These are phyloP conservation scores for Drosophila dunni DNA, from an alignment of 1,140 invertebrate genomes.

Conservation along the genomic window DNA sequence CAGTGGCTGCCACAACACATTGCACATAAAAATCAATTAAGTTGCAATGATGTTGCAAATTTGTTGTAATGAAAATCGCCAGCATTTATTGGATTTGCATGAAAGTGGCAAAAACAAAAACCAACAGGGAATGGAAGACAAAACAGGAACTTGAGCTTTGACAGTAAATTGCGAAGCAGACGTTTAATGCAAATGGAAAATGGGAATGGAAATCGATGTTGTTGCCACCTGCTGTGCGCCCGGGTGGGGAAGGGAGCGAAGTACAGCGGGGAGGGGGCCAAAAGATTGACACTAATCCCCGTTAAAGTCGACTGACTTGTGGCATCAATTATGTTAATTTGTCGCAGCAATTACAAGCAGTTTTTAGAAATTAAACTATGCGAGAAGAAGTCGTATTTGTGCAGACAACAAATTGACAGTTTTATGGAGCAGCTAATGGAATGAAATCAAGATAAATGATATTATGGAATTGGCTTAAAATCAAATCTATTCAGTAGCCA, in stretches of 20 bases:
- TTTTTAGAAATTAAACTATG: conserved; percentile 51
- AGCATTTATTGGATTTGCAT: conserved; percentile 77
- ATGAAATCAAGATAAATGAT: conserved; percentile 45
- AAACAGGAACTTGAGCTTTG: conserved; percentile 33
- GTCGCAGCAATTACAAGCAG: conserved; percentile 65
- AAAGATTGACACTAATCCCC: conserved; percentile 33
- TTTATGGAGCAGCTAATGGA: conserved; percentile 31
- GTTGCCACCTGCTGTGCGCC: conserved; percentile 70
- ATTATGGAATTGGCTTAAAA: background rate
- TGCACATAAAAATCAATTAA: conserved; percentile 78
- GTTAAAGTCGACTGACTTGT: conserved; percentile 36
- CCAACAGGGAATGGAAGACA: conserved; percentile 24
- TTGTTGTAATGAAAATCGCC: conserved; percentile 59
- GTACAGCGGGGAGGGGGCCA: background rate
- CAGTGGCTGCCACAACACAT: conserved; percentile 15
- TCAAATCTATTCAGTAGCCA: background rate
- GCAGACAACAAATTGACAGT: conserved; percentile 28
- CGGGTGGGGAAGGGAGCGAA: conserved; percentile 1
- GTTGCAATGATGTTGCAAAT: conserved; percentile 71
- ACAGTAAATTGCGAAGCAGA: conserved; percentile 32
- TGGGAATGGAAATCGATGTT: conserved; percentile 73
- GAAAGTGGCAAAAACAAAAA: conserved; percentile 16
- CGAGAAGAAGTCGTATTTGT: conserved; percentile 14
- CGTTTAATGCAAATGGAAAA: conserved; percentile 30
- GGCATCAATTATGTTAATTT: conserved; percentile 81